phyloP scores from a whole-genome alignment of 1,140 invertebrate genomes.

The Saccostrea glomerata region DNA sequence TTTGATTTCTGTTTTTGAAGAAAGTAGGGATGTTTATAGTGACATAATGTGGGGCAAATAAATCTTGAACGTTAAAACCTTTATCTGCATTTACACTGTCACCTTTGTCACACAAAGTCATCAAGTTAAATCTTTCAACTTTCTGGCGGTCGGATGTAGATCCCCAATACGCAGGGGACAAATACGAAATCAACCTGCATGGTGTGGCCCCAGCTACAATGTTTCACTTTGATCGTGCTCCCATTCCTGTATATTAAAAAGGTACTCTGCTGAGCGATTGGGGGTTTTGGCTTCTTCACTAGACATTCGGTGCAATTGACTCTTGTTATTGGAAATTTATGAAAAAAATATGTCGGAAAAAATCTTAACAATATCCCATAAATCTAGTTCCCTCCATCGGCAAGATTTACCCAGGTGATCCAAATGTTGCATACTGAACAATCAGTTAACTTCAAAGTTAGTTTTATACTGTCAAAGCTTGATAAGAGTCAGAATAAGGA shows the following conservation, averaged over 20 bases:
- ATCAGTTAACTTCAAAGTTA: too few relatives aligned
- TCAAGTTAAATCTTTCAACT: conserved; percentile 48
- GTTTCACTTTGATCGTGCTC: conserved; percentile 58
- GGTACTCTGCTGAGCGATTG: conserved; percentile 66
- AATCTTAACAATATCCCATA: too few relatives aligned
- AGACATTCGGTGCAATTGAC: conserved; percentile 70
- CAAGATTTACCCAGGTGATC: too few relatives aligned
- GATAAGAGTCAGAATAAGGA: too few relatives aligned
- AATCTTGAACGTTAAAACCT: conserved; percentile 57
- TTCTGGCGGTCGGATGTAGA: conserved; percentile 58
- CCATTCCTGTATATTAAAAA: conserved; percentile 72
- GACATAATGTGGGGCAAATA: conserved; percentile 56
- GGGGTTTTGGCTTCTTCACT: conserved; percentile 58
- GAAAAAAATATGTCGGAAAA: too few relatives aligned
- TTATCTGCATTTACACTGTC: neutral
- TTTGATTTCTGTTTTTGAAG: conserved; percentile 61
- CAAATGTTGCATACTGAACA: too few relatives aligned
- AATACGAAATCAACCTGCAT: conserved; percentile 55
- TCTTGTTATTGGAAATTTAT: neutral
- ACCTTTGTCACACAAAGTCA: conserved; percentile 41
- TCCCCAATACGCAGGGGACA: conserved; percentile 57
- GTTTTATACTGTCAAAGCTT: too few relatives aligned
- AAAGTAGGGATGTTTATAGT: conserved; percentile 62
- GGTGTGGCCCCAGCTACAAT: conserved; percentile 60
- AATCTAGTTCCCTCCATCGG: too few relatives aligned